A percentile compares a stretch with the other conserved stretches of the same genome.
phyloP scores from a whole-genome alignment of 30 jellyfish, hydroid and myxozoan genomes.

The Pseudorhiza aurosa region DNA sequence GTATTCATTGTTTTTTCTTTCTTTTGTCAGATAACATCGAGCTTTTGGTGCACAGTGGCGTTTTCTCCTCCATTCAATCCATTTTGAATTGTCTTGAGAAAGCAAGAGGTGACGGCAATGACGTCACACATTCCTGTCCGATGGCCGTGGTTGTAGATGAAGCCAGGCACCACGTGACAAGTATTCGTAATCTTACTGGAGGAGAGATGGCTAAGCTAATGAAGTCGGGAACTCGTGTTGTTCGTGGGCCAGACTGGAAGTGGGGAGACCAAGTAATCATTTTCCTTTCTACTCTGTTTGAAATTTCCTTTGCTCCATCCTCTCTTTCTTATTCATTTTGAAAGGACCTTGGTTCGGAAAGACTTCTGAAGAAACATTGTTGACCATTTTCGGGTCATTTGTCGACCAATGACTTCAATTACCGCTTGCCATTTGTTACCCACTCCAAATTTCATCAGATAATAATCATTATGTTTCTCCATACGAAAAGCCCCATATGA shows the following conservation, averaged over 20 bases:
- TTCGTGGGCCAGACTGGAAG: conserved; percentile 94
- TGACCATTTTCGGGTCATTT: too few species aligned
- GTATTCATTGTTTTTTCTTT: not conserved
- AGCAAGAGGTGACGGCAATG: conserved; percentile 27
- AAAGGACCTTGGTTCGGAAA: too few species aligned
- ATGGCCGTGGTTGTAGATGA: conserved; percentile 76
- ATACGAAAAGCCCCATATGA: too few species aligned
- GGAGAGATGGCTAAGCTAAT: conserved; percentile 78
- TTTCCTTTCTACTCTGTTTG: too few species aligned
- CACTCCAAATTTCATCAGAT: too few species aligned
- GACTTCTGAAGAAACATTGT: too few species aligned
- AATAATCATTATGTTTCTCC: too few species aligned
- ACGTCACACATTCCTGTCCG: conserved; percentile 52
- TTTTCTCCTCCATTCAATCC: conserved; percentile 63
- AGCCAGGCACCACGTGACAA: conserved; percentile 72
- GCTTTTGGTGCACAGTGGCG: conserved; percentile 70
- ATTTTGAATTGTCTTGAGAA: conserved; percentile 40
- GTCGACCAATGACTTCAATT: too few species aligned
- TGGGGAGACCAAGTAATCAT: conserved; percentile 94
- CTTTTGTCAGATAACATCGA: conserved; percentile 75
- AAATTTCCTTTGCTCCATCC: too few species aligned
- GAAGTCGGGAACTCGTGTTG: conserved; percentile 88
- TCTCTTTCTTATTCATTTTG: too few species aligned
- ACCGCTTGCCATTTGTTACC: too few species aligned
- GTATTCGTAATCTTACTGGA: conserved; percentile 72